Evolutionary conservation across 2,797 vertebrate genomes (phyloP).

Genomic region (Bryconaethiops microstoma): DNA sequence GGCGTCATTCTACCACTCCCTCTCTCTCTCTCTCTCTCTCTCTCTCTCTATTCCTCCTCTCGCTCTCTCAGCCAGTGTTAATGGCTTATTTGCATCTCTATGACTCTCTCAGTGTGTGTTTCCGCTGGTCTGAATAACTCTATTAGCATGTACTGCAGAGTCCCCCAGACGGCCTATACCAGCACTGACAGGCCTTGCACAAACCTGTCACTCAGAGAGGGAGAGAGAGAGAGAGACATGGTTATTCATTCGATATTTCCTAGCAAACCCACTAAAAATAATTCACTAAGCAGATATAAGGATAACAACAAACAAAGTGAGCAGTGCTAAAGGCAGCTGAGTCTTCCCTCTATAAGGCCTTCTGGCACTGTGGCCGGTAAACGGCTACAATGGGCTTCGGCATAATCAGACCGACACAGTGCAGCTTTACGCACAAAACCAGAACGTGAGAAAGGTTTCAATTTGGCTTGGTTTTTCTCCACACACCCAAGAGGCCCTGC

Average conservation of each 20-base stretch:
- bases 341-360: neutral
- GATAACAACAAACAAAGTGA: too few relatives aligned
- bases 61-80: constrained; percentile 32
- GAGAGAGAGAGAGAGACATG: constrained; percentile 1
- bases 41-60: constrained; percentile 14
- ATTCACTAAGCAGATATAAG: neutral
- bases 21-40: neutral
- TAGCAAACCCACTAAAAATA: neutral
- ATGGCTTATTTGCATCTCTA: constrained; percentile 51
- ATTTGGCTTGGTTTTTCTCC: neutral
- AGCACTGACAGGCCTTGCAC: constrained; percentile 42
- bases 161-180: constrained; percentile 28
- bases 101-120: constrained; percentile 41
- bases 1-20: constrained; percentile 1
- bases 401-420: constrained; percentile 4
- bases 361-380: neutral
- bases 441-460: constrained; percentile 32
- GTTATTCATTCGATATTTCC: neutral
- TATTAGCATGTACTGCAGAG: constrained; percentile 51
- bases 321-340: neutral
- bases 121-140: constrained; percentile 50
- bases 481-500: neutral
- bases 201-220: constrained; percentile 46
- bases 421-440: neutral
- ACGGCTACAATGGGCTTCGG: constrained; percentile 2